Base-by-base conservation (phyloP, 2,797 vertebrate species). In the Streptopelia turtur region DNA sequence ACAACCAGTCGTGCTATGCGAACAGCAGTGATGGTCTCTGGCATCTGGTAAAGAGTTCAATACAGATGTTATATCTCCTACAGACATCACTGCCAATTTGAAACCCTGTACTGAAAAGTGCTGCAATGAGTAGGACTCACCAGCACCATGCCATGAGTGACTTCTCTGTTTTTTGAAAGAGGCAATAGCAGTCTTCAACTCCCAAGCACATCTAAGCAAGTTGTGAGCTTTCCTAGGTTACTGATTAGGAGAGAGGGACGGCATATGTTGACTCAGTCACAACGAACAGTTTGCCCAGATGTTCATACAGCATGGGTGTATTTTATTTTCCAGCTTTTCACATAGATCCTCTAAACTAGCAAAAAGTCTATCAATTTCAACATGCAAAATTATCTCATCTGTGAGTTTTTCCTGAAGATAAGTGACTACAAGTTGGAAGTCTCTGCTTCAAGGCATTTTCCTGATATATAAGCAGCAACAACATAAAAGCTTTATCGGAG, bases 1-100 rank as follows among this genome's bases (percentile, higher is more conserved):
- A 12, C 8, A 35, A 11, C 16, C 60, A 27, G 10, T 47, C 3
- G 0, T 39, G 39, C 27, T 68, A 4, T 1, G 1, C 33, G 37
- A 37, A 52, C 8, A 17, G n/a, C 8, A 7, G 17, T 18, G 47
- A 22, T 30, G 15, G 56, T 35, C 33, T 77, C 37, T 70, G 22
- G 35, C 55, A 33, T 23, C 47, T 61, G 31, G 30, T 16, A 23
- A 64, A 35, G 35, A 49, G 24, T 39, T 66, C 35, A 11, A 2
- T n/a, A n/a, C 27, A 27, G 16, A 50, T 28, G 15, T 56, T 52
- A 2, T 15, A 11, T 21, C 11, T 15, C 30, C 35, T n/a, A 4
- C 30, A 87, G 72, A 31, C 2, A n/a, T 18, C 37, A 14, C 43
- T 45, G 30, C 22, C 45, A 41, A 6, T 5, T 56, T 17, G 60